Evolutionary conservation across 2,113 vertebrate species (phyloP), one percentile per base, ranked within the genome.

Genomic region (Amphiprion ocellaris): DNA sequence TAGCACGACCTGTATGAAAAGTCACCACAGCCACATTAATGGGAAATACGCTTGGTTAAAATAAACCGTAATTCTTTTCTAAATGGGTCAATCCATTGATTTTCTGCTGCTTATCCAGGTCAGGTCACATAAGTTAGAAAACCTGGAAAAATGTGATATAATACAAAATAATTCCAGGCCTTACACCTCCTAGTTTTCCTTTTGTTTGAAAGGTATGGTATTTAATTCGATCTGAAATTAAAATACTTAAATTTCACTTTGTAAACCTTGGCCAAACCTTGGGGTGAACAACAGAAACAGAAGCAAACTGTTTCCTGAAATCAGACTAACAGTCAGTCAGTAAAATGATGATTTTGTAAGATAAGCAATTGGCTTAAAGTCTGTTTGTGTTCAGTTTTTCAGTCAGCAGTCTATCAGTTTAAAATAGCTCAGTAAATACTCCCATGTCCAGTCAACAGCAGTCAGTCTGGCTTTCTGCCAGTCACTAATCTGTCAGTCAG

Each of bases 1-100:
- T 50, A n/a, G 49, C 49, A 50, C 4, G 16, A 17, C 15, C 46
- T 17, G 16, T 17, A 1, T 1, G 26, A 3, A 26, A 26, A 47
- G 46, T 19, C 17, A n/a, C 64, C 26, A 47, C 4, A 75, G 30
- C 39, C 60, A 76, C 54, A 15, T n/a, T 33, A 9, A 17, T 60
- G 15, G 53, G 55, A 56, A 58, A 56, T n/a, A 19, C 1, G 26
- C 30, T 26, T 60, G 55, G 54, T 68, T 67, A 23, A 26, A 77
- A 67, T 77, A 24, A 68, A 68, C 39, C 19, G 49, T 28, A 44
- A 59, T 60, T 28, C 26, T 41, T 24, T 23, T 58, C 10, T 58
- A 70, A 70, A 55, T 69, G 39, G 66, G 58, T 77, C 69, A 69
- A 77, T 69, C 66, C 75, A 77, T 69, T 55, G 41, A 63, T 62